Conservation (phyloP, 2,797 vertebrate genomes). For the Mareca penelope region DNA sequence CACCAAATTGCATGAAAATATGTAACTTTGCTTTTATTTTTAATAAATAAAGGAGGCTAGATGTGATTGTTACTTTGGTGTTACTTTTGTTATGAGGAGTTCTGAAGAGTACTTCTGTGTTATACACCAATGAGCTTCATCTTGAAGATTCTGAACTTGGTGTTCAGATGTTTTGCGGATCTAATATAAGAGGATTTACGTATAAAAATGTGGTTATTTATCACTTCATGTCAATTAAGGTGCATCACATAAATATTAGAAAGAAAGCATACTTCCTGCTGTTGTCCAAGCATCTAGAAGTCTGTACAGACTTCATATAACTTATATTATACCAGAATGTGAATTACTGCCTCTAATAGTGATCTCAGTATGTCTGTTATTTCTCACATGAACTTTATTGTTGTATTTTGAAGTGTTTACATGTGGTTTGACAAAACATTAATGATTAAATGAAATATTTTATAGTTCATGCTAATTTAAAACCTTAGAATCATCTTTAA, state of each 20-base stretch:
- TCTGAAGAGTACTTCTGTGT: too few species aligned
- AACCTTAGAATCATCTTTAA: neutral
- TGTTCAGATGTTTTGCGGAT: neutral
- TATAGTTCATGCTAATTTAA: neutral
- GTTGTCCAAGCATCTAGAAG: neutral
- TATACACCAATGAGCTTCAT: neutral
- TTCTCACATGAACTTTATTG: neutral
- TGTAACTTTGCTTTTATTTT: neutral
- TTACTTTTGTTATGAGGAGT: neutral
- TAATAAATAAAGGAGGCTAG: neutral
- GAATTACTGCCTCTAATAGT: neutral
- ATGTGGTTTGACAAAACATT: neutral
- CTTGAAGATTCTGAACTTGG: neutral
- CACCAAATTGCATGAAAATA: fast-evolving
- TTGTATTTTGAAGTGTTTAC: neutral
- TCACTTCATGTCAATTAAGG: neutral
- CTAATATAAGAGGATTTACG: neutral
- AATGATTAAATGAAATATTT: neutral
- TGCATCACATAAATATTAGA: neutral
- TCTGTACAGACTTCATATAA: neutral
- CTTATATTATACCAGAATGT: neutral
- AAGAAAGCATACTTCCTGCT: neutral
- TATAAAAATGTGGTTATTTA: neutral
- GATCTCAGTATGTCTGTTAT: neutral
- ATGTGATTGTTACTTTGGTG: neutral